Percentiles rank a stretch among this genome's conserved stretches.
Conservation (phyloP, 2,888 invertebrate species). For the Melanostoma scalare region DNA sequence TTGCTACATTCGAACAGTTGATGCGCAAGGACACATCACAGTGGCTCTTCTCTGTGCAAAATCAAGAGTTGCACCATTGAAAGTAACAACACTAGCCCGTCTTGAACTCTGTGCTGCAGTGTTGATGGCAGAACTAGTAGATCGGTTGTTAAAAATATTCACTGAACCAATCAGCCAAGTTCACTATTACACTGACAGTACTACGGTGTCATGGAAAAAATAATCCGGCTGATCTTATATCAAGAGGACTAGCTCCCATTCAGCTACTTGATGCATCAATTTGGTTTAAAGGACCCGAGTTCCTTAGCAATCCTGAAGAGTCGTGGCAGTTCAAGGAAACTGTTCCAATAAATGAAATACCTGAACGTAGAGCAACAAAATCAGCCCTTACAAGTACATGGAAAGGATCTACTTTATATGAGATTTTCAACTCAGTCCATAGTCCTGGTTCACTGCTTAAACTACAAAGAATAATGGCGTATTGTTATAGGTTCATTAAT, state of each 20-base stretch:
- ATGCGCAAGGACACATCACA: not conserved
- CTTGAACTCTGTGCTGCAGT: conserved; percentile 1
- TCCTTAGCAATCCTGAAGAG: no score
- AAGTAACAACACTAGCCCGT: not conserved
- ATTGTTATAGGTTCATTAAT: not conserved
- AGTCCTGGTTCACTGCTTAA: not conserved
- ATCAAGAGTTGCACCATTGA: conserved; percentile 5
- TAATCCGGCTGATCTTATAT: not conserved
- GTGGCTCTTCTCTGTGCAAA: conserved; percentile 2
- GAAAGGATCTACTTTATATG: not conserved
- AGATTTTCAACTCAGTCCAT: not conserved
- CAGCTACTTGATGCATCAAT: conserved; percentile 1
- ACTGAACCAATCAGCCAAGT: not conserved
- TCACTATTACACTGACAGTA: not conserved
- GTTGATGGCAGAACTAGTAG: conserved; percentile 13
- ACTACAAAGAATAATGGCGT: not conserved
- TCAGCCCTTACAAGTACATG: not conserved
- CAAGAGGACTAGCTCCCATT: not conserved
- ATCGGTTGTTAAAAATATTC: conserved; percentile 1
- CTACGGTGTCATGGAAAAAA: not conserved
- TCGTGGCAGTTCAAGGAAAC: no score
- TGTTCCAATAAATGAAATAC: no score
- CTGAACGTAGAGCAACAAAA: not conserved
- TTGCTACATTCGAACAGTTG: not conserved
- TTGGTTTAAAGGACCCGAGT: no score